Base-by-base conservation (phyloP, 1,140 invertebrate genomes). In the Cryptotermes secundus region DNA sequence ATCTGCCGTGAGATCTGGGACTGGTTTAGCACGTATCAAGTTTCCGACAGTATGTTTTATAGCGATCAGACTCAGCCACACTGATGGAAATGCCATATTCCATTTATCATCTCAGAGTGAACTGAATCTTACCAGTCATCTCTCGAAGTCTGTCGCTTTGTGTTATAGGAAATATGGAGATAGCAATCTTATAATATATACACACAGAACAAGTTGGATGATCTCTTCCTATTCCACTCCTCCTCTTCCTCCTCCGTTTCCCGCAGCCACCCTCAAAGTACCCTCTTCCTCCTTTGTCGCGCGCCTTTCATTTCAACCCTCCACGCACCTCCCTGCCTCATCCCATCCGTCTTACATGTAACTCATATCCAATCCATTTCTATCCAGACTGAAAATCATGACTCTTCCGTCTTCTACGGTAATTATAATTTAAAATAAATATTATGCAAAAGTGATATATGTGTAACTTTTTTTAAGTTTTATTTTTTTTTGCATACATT, bases 141-240 rank as follows among this genome's bases (percentile, higher is more conserved):
- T 31, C 59, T 72, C 59, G 9, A 72, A 72, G 59, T 72, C 59
- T 72, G 59, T 31, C 59, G 59, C 59, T 72, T 72, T 72, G 59
- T 72, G 59, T 72, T 72, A 72, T 72, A 72, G 59, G 59, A 72
- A 72, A 72, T 72, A 72, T 72, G 59, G 59, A 72, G 59, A 72
- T 72, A 72, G 59, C 59, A 72, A 72, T 72, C 59, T 72, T 72
- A 72, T 72, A 72, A n/a, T 72, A 72, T 72, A 72, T 31, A 72
- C n/a, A 72, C 59, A 72, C 59, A 72, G 59, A 72, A 72, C 59
- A 72, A 72, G 59, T 72, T 72, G 59, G 59, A 72, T 72, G 26
- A 72, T 72, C 59, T 72, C 59, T 72, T 72, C 59, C 59, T 49
- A 49, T 49, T 72, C n/a, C 26, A n/a, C 4, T 31, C n/a, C 59